These are phyloP conservation scores for Dascyllus trimaculatus DNA, from an alignment of 2,113 vertebrate genomes.

Conservation along the genomic window DNA sequence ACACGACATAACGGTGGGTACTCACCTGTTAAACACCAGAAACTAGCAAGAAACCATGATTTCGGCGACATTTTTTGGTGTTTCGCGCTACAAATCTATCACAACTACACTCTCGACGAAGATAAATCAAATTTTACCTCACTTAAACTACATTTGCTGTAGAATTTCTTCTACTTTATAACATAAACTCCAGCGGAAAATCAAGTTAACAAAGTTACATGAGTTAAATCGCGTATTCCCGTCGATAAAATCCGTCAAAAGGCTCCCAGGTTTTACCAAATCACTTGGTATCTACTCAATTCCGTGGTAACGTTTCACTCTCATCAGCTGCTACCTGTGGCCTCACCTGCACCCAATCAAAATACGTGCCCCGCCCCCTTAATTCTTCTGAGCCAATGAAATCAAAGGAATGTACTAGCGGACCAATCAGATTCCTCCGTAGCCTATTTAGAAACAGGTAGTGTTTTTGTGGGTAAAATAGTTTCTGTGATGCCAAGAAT, in stretches of 20 bases:
- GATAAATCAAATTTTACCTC: too few species aligned
- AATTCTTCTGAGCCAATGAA: conserved; percentile 46
- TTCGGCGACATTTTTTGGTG: conserved; percentile 35
- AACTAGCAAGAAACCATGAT: neutral
- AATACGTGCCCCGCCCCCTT: conserved; percentile 13
- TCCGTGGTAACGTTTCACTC: neutral
- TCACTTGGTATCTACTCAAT: neutral
- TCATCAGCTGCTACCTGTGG: conserved; percentile 30
- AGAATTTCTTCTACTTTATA: neutral
- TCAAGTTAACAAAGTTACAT: neutral
- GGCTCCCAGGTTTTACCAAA: accelerated
- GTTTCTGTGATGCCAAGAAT: neutral
- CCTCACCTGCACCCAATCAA: conserved; percentile 9
- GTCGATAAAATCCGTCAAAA: neutral
- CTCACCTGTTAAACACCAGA: conserved; percentile 70
- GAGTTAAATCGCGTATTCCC: neutral
- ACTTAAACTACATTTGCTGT: neutral
- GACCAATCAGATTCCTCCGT: conserved; percentile 10
- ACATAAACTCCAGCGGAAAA: neutral
- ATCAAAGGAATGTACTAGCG: neutral
- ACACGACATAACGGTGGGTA: neutral
- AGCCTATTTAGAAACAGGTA: neutral
- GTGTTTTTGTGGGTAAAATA: neutral
- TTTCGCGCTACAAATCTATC: neutral
- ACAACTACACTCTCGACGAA: accelerated